Conservation (phyloP, 1,140 invertebrate species). For the Bombus vancouverensis region DNA sequence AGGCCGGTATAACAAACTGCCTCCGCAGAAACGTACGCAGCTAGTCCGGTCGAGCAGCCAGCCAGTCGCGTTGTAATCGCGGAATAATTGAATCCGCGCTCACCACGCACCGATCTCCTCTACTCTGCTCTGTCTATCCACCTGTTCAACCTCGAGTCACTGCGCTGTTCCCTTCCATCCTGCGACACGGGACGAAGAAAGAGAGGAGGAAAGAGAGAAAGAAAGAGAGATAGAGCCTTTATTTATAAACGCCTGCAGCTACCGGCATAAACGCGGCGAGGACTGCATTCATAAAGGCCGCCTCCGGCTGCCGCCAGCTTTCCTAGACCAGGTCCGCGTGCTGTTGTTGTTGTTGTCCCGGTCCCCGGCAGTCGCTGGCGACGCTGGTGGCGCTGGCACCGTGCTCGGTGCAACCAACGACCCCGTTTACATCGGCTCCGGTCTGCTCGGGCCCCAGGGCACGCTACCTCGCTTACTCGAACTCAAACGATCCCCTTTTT, state of each 20-base stretch:
- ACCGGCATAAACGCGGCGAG: slow-evolving; percentile 77
- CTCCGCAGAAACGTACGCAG: slow-evolving; percentile 45
- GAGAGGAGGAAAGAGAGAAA: background rate
- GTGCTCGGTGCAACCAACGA: slow-evolving; percentile 71
- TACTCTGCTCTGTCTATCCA: slow-evolving; percentile 35
- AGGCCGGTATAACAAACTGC: slow-evolving; percentile 59
- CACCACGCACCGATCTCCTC: slow-evolving; percentile 51
- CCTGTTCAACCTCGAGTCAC: slow-evolving; percentile 24
- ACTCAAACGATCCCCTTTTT: slow-evolving; percentile 59
- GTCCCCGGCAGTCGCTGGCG: slow-evolving; percentile 38
- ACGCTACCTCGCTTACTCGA: slow-evolving; percentile 77
- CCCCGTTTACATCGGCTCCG: slow-evolving; percentile 74
- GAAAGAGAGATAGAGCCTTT: slow-evolving; percentile 54
- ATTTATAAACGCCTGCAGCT: slow-evolving; percentile 79
- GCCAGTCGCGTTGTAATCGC: slow-evolving; percentile 75
- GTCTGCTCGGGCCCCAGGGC: slow-evolving; percentile 66
- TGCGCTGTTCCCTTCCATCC: slow-evolving; percentile 24
- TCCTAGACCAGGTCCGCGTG: slow-evolving; percentile 64
- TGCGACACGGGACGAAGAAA: background rate
- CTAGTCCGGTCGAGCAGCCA: slow-evolving; percentile 34
- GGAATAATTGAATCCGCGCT: slow-evolving; percentile 79
- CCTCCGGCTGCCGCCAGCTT: slow-evolving; percentile 62
- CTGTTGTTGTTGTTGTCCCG: slow-evolving; percentile 19
- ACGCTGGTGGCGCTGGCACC: slow-evolving; percentile 54
- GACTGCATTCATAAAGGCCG: slow-evolving; percentile 78